phyloP scores from a whole-genome alignment of 2,797 vertebrate species.

The Eremophila alpestris region DNA sequence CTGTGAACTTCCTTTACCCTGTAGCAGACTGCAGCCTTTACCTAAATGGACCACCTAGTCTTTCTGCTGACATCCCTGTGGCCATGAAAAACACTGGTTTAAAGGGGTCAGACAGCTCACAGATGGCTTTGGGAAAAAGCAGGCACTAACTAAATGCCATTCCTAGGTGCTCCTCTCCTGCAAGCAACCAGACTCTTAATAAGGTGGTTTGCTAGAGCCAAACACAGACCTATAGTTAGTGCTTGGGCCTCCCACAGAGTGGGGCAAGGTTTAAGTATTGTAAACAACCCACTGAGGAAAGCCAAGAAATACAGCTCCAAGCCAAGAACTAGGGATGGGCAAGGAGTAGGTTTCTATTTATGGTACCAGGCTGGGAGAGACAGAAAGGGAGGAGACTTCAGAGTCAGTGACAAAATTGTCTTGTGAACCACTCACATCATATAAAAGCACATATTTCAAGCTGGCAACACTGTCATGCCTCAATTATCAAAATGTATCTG shows the following conservation, averaged over 20 bases:
- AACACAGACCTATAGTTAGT: slow-evolving; percentile 12
- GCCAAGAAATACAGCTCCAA: slow-evolving; percentile 40
- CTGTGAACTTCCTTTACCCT: not conserved
- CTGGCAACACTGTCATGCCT: not conserved
- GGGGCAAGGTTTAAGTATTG: slow-evolving; percentile 1
- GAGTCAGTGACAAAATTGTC: slow-evolving; percentile 4
- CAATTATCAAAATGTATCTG: not conserved
- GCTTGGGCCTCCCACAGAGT: slow-evolving; percentile 50
- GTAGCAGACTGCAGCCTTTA: not conserved
- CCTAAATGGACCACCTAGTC: slow-evolving; percentile 38
- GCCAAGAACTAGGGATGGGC: slow-evolving; percentile 26
- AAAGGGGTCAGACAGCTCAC: not conserved
- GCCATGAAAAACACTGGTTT: not conserved
- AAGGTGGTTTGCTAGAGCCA: not conserved
- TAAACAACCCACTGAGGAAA: slow-evolving; percentile 34
- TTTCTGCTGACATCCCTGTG: not conserved
- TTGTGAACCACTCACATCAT: not conserved
- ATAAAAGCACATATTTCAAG: not conserved
- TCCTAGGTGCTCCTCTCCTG: slow-evolving; percentile 48
- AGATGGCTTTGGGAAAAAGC: slow-evolving; percentile 19
- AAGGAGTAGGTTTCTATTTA: slow-evolving; percentile 52
- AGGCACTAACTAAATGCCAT: slow-evolving; percentile 5
- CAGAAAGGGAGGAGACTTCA: slow-evolving; percentile 13
- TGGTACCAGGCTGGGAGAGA: not conserved
- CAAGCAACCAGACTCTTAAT: slow-evolving; percentile 35